Evolutionary conservation across 2,113 vertebrate species (phyloP).

Genomic region (Callospermophilus lateralis): DNA sequence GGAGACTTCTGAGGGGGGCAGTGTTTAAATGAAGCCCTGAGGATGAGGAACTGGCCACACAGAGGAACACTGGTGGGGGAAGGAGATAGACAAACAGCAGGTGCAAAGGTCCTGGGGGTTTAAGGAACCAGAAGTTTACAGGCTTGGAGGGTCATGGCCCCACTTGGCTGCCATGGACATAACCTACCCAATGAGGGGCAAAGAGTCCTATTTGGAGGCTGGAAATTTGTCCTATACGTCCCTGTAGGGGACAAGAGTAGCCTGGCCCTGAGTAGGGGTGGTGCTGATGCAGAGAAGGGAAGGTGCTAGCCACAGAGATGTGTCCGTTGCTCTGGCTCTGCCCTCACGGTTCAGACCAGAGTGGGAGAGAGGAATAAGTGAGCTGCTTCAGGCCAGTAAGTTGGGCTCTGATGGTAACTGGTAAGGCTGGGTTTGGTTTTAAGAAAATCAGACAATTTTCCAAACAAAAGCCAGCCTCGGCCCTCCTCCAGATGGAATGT

Average conservation of each 20-base stretch:
- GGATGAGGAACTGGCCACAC: neutral
- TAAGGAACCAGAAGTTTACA: neutral
- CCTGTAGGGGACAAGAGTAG: neutral
- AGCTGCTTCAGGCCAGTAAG: neutral
- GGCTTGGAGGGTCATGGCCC: neutral
- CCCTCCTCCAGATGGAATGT: neutral
- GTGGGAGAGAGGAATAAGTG: neutral
- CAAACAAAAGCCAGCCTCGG: neutral
- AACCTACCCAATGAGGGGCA: rapidly evolving
- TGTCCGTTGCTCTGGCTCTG: neutral
- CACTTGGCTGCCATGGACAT: neutral
- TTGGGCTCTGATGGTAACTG: neutral
- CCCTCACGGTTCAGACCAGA: neutral
- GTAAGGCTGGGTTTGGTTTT: neutral
- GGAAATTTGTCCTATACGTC: neutral
- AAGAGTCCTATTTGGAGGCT: neutral
- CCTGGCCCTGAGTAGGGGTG: neutral
- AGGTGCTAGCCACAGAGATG: neutral
- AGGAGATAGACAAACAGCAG: neutral
- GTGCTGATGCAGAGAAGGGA: neutral
- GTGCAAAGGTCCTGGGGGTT: neutral
- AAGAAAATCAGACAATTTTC: neutral
- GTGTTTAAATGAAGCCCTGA: neutral
- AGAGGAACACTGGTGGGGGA: neutral
- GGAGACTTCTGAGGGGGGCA: neutral